Percentiles rank a stretch among this genome's conserved stretches.
Evolutionary conservation across 2,797 vertebrate genomes (phyloP).

Genomic region (Poeciliopsis turneri): DNA sequence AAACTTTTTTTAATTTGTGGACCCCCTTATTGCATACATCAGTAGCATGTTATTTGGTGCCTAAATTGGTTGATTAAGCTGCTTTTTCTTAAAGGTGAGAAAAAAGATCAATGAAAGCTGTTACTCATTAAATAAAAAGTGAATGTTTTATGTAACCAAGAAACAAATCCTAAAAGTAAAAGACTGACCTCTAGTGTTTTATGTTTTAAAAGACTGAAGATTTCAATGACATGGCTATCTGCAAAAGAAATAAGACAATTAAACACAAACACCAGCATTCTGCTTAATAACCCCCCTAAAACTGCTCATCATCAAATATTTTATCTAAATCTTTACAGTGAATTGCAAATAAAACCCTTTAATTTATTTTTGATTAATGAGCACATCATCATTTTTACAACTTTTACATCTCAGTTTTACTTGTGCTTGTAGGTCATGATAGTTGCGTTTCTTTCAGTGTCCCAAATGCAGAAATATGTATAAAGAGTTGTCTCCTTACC

Average conservation of each 20-base stretch:
- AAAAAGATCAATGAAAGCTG: neutral
- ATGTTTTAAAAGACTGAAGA: slow-evolving; percentile 9
- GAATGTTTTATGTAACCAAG: neutral
- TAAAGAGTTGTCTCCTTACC: neutral
- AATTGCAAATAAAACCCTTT: neutral
- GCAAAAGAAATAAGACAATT: neutral
- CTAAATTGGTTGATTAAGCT: neutral
- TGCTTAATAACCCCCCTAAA: neutral
- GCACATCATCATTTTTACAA: neutral
- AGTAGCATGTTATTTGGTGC: neutral
- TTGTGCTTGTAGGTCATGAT: neutral
- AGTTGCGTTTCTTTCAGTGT: neutral
- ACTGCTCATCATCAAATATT: neutral
- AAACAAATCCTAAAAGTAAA: neutral
- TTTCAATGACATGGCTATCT: neutral
- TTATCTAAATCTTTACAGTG: neutral
- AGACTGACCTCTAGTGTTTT: slow-evolving; percentile 59
- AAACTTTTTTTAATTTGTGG: neutral
- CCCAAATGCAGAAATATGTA: neutral
- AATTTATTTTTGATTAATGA: neutral
- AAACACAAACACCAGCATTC: neutral
- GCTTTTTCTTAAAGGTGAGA: neutral
- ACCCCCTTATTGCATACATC: neutral
- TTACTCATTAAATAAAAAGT: neutral
- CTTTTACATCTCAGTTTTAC: neutral